These are phyloP conservation scores for Penelope pileata DNA, from an alignment of 2,113 vertebrate species.

Conservation along the genomic window DNA sequence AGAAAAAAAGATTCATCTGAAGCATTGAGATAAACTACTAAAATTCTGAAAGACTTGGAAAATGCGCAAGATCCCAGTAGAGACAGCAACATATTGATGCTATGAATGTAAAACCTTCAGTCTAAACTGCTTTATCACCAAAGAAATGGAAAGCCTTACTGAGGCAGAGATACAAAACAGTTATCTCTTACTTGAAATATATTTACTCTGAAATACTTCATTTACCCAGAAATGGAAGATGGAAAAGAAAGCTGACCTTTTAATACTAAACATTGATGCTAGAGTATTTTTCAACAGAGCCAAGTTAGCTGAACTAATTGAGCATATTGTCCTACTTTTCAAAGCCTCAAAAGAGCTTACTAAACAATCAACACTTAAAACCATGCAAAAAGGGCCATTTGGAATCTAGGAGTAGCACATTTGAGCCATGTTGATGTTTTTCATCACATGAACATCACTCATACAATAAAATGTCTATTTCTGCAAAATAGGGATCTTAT, in stretches of 20 bases:
- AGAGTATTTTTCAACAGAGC: background rate
- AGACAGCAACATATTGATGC: background rate
- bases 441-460: background rate
- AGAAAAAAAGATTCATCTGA: background rate
- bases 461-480: background rate
- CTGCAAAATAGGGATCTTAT: background rate
- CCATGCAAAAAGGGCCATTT: rapidly evolving
- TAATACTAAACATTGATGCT: background rate
- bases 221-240: background rate
- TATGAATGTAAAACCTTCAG: background rate
- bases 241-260: background rate
- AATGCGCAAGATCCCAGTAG: background rate
- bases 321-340: background rate
- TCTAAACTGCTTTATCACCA: background rate
- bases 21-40: background rate
- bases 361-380: background rate
- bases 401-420: background rate
- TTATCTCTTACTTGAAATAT: background rate
- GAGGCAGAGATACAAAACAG: background rate
- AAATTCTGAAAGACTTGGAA: background rate
- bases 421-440: background rate
- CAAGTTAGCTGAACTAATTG: background rate
- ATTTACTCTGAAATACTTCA: background rate
- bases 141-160: background rate
- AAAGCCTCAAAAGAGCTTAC: background rate